Conservation (phyloP, 2,113 vertebrate genomes). For the Typhlomys cinereus region DNA sequence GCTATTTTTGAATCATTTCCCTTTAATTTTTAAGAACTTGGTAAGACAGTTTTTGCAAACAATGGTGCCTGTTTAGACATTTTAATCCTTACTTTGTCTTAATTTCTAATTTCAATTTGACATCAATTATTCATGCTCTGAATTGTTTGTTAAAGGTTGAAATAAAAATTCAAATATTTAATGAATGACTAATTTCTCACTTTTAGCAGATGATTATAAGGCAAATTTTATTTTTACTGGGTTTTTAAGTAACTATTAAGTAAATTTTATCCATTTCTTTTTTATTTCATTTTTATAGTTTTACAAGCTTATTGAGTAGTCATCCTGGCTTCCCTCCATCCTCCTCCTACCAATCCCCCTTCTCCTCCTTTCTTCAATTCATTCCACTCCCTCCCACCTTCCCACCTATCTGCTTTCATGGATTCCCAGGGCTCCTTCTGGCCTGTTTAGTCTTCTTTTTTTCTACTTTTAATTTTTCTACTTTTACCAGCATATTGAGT, state of each 20-base stretch:
- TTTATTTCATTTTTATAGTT: not conserved
- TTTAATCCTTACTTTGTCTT: constrained; percentile 3
- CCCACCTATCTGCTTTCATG: too few species aligned
- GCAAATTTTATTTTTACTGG: not conserved
- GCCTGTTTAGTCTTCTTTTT: too few species aligned
- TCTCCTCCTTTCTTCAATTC: too few species aligned
- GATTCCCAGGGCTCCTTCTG: too few species aligned
- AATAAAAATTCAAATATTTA: constrained; percentile 8
- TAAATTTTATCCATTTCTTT: not conserved
- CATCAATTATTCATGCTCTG: not conserved
- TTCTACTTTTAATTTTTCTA: too few species aligned
- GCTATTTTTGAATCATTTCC: constrained; percentile 6
- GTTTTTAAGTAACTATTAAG: constrained; percentile 8
- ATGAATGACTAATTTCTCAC: not conserved
- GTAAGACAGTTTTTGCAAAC: not conserved
- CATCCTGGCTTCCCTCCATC: too few species aligned
- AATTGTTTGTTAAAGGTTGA: not conserved
- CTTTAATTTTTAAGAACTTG: not conserved
- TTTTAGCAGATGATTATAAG: not conserved
- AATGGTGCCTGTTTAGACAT: not conserved
- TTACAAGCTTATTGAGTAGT: too few species aligned
- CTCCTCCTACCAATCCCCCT: too few species aligned
- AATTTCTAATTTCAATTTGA: constrained; percentile 39
- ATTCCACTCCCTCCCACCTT: too few species aligned
- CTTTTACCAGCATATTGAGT: too few species aligned